Base-by-base conservation (phyloP, 2,113 vertebrate genomes). In the Myotis lucifugus region DNA sequence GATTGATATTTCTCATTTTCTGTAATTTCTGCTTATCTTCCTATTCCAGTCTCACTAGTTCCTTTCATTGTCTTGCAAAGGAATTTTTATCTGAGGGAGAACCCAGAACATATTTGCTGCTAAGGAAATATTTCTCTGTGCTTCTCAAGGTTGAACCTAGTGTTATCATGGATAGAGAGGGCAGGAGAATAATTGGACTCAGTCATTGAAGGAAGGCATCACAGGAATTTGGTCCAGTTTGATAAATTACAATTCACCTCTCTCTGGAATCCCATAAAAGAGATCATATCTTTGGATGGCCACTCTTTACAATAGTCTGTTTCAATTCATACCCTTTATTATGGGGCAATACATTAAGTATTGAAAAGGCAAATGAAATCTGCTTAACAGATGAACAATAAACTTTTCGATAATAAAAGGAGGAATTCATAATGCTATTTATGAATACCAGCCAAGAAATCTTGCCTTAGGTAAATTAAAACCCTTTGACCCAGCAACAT, bases 1-100 rank as follows among this genome's bases (percentile, higher is more conserved):
- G 9, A 85, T 19, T 59, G 1, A n/a, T 76, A 27, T 27, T 85
- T 19, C 25, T 85, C 56, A 59, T 93, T 88, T 79, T 92, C 61
- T 95, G 8, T 85, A 42, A 97, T 54, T 73, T 74, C 32, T 85
- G 27, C 17, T 88, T 48, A 52, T 18, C 48, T 89, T 94, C 42
- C 23, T 48, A 77, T 56, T 82, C 13, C 52, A 94, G 74, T 8
- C 23, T 81, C 19, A 79, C 8, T 52, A 32, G 10, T 50, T 59
- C 18, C 50, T 81, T 70, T 74, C 48, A 46, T 70, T 69, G 9
- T 79, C 88, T 74, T 61, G n/a, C 40, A 94, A 69, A 74, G 25
- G 21, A 81, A 85, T 85, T 23, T 76, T 77, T 93, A 73, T 48
- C 34, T 74, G n/a, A 74, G 56, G 9, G 34, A 86, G n/a, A 95